phyloP scores from a whole-genome alignment of 2,888 invertebrate genomes.

The Margaritifera margaritifera region DNA sequence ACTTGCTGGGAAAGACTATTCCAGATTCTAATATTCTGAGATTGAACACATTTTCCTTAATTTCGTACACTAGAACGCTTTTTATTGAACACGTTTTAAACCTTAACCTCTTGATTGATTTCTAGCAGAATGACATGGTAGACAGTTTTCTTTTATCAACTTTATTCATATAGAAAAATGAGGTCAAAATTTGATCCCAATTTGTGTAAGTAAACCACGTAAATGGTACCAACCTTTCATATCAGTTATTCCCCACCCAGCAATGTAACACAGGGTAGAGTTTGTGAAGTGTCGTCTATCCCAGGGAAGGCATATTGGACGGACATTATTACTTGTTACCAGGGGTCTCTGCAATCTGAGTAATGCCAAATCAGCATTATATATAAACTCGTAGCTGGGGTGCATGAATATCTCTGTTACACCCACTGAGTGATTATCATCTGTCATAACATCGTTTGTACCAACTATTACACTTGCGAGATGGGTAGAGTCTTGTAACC shows the following conservation, averaged over 20 bases:
- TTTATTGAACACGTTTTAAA: no score
- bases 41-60: no score
- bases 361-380: constrained; percentile 55
- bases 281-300: constrained; percentile 20
- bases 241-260: constrained; percentile 56
- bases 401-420: constrained; percentile 51
- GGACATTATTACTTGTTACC: constrained; percentile 18
- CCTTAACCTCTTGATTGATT: no score
- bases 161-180: no score
- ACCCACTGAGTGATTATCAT: constrained; percentile 15
- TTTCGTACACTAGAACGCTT: no score
- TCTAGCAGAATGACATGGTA: no score
- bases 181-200: no score
- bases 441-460: constrained; percentile 34
- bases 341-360: constrained; percentile 48
- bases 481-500: constrained; percentile 30
- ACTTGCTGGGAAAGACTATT: no score
- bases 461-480: constrained; percentile 36
- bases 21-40: no score
- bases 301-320: constrained; percentile 46
- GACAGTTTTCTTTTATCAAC: no score
- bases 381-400: constrained; percentile 50
- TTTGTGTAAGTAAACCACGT: no score
- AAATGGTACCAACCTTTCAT: constrained; percentile 23
- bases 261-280: constrained; percentile 47